phyloP scores from a whole-genome alignment of 2,888 invertebrate species.

The Crossocerus cetratus region DNA sequence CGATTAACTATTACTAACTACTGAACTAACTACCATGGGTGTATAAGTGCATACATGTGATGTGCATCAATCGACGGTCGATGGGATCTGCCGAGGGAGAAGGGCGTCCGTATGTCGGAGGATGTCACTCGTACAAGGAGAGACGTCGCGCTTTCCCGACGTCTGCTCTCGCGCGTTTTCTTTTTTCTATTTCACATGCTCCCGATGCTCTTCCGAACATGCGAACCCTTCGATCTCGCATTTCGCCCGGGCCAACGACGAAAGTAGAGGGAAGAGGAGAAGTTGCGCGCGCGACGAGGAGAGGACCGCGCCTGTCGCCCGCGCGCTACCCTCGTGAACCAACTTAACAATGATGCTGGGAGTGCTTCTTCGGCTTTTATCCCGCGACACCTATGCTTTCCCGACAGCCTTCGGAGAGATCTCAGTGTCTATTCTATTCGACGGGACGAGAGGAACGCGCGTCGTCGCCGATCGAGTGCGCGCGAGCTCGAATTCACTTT shows the following conservation, averaged over 20 bases:
- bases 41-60: slow-evolving; percentile 30
- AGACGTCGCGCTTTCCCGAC: neutral
- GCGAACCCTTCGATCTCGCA: neutral
- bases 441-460: neutral
- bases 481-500: neutral
- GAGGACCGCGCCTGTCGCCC: slow-evolving; percentile 2
- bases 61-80: slow-evolving; percentile 35
- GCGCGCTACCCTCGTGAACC: neutral
- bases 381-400: neutral
- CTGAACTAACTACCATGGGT: slow-evolving; percentile 11
- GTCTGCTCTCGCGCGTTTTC: neutral
- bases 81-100: neutral
- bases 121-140: neutral
- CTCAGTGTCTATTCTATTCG: neutral
- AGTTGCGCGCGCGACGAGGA: neutral
- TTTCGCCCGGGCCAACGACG: neutral
- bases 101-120: neutral
- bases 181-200: neutral
- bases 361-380: neutral
- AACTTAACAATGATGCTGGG: slow-evolving; percentile 8
- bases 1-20: slow-evolving; percentile 38
- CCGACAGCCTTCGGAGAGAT: neutral
- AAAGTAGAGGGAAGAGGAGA: neutral
- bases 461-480: neutral
- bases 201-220: neutral